Evolutionary conservation across 2,113 vertebrate genomes (phyloP), one percentile per base, ranked within the genome.

Genomic region (Rhynchopsitta pachyrhyncha): DNA sequence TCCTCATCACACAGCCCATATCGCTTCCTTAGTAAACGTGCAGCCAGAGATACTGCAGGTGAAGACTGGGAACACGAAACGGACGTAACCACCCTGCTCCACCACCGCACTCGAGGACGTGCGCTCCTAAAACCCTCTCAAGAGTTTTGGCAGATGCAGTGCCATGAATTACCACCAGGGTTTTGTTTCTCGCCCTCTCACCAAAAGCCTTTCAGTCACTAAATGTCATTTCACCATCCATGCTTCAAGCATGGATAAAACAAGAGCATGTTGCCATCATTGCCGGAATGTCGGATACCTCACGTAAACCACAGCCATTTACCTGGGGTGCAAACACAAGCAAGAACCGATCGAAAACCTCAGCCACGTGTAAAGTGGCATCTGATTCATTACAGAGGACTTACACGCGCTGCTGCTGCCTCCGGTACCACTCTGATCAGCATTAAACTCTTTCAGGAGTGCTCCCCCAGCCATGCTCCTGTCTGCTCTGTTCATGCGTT

Each of bases 361-460:
- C 37, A 33, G 17, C 22, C 28, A 12, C 22, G 27, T 17, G 7
- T 27, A 3, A 74, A 67, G 44, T 5, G 10, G 31, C 13, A 42
- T 66, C 50, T 4, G 19, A 9, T 31, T 2, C 6, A 14, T 13
- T 31, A 16, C 2, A 5, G 7, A 50, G 17, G 44, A 53, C 7
- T 23, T 10, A 4, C 12, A 17, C 0, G 4, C 9, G 0, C 9
- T 5, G 7, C 3, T 4, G 24, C 13, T 12, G 12, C 67, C 67
- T 16, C 12, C 3, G 18, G 29, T 20, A 11, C 53, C 17, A 4
- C 29, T 22, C 13, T 2, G 12, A 47, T 3, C 50, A n/a, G 16
- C 44, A 27, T 52, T 41, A 5, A 29, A 12, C 33, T 13, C 35
- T 11, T 27, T 3, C 69, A 27, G 46, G 17, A 12, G 25, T 16